Conservation (phyloP, 1,140 invertebrate genomes). For the Drepana arcuata region DNA sequence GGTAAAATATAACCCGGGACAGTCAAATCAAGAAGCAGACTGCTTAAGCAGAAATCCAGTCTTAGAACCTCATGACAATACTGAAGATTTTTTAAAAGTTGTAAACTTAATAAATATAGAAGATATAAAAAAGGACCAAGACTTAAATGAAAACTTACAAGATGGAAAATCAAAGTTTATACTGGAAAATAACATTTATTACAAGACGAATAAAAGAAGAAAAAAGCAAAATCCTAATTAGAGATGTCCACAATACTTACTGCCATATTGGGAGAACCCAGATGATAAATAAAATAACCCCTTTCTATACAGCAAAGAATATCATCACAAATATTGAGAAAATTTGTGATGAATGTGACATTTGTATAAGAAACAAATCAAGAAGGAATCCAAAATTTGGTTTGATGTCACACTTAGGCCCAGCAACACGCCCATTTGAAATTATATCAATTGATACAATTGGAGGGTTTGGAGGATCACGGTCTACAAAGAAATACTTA, state of each 20-base stretch:
- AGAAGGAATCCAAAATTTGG: conserved; percentile 13
- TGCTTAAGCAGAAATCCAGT: conserved; percentile 45
- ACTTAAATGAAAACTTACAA: conserved; percentile 4
- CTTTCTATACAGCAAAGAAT: conserved; percentile 1
- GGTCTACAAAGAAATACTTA: conserved; percentile 21
- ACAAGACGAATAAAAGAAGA: conserved; percentile 11
- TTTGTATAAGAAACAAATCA: too few species aligned
- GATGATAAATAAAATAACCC: conserved; percentile 6
- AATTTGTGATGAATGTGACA: conserved; percentile 12
- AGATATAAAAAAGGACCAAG: conserved; percentile 14
- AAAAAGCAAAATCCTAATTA: conserved; percentile 8
- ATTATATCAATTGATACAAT: conserved; percentile 20
- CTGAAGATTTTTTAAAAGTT: conserved; percentile 13
- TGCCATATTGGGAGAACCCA: conserved; percentile 5
- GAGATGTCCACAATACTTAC: conserved; percentile 6
- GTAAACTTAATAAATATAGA: conserved; percentile 12
- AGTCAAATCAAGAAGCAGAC: conserved; percentile 42
- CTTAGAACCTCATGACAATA: conserved; percentile 19
- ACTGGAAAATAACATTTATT: conserved; percentile 10
- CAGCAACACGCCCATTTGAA: conserved; percentile 15
- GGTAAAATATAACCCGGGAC: conserved; percentile 40
- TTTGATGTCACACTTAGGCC: conserved; percentile 29
- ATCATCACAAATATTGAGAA: conserved; percentile 6
- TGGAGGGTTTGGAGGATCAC: conserved; percentile 18
- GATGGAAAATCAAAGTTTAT: conserved; percentile 1